Conservation (phyloP, 2,888 invertebrate species). For the Creontiades dilutus region DNA sequence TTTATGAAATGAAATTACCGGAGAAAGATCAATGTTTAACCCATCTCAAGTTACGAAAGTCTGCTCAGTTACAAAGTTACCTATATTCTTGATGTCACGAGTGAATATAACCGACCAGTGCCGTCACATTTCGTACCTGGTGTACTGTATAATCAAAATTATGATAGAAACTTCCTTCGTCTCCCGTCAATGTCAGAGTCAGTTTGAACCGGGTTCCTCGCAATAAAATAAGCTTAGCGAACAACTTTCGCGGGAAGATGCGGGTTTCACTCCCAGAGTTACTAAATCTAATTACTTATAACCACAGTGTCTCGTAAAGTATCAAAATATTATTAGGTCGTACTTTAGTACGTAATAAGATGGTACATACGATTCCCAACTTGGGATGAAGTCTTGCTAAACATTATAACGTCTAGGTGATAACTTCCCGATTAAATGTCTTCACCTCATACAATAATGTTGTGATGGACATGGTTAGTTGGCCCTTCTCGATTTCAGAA, state of each 20-base stretch:
- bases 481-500: no score
- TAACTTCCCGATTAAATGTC: neutral
- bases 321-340: neutral
- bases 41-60: no score
- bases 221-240: constrained; percentile 25
- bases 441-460: no score
- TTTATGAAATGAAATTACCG: no score
- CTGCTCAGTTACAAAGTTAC: neutral
- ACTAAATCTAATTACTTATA: neutral
- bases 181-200: constrained; percentile 14
- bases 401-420: neutral
- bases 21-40: no score
- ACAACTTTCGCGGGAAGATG: neutral
- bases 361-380: constrained; percentile 28
- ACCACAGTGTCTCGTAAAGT: neutral
- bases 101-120: neutral
- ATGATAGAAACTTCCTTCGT: neutral
- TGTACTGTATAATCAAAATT: neutral
- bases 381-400: constrained; percentile 10
- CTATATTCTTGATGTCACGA: neutral
- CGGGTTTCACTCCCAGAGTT: neutral
- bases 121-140: neutral
- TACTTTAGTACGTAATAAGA: constrained; percentile 24
- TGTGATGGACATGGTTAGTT: no score
- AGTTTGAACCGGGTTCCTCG: neutral